Percentiles rank a stretch among this genome's conserved stretches.
These are phyloP conservation scores for Channa argus DNA, from an alignment of 2,113 vertebrate genomes.

Conservation along the genomic window DNA sequence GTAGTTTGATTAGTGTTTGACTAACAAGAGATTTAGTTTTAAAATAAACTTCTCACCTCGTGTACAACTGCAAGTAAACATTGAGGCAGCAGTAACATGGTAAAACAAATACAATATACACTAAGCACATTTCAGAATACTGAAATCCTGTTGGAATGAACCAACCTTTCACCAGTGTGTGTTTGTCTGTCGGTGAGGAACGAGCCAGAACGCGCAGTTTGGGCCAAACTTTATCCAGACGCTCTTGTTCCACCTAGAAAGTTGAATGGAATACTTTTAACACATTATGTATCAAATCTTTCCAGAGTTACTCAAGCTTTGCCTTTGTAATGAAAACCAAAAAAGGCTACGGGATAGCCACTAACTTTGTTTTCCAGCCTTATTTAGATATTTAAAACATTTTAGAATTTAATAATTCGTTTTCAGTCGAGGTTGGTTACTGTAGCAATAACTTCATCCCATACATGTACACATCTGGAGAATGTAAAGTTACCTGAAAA, in stretches of 20 bases:
- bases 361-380: no score
- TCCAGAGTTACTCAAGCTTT: no score
- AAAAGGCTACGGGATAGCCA: no score
- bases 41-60: not conserved
- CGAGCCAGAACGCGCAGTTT: conserved; percentile 94
- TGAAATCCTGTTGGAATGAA: not conserved
- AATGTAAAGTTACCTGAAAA: no score
- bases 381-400: no score
- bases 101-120: not conserved
- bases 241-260: conserved; percentile 94
- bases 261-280: not conserved
- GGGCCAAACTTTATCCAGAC: conserved; percentile 97
- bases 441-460: no score
- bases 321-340: no score
- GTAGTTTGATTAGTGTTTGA: not conserved
- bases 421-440: no score
- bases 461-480: no score
- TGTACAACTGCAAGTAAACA: not conserved
- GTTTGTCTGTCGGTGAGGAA: conserved; percentile 96
- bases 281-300: not conserved
- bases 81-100: no score
- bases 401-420: no score
- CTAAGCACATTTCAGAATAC: not conserved
- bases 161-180: conserved; percentile 97
- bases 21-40: no score